Base-by-base conservation (phyloP, 2,797 vertebrate species). In the Gymnodraco acuticeps region DNA sequence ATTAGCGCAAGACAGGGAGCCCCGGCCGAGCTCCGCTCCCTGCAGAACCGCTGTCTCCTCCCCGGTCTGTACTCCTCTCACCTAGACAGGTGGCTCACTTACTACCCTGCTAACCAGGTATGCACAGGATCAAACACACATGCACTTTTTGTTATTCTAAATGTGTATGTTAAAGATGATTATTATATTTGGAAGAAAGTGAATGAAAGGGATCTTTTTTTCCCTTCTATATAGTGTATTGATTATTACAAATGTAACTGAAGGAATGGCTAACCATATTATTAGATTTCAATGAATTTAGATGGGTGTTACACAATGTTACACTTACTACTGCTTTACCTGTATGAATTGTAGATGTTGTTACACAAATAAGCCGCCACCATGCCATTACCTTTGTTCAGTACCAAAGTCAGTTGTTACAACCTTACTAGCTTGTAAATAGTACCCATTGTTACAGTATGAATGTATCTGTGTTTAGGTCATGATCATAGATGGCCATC, bases 401-500 rank as follows among this genome's bases (percentile, higher is more conserved):
- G 3, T 10, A n/a, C 9, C 23, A 56, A 20, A 55, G 19, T 23
- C 12, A 51, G 31, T 38, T 47, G 3, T n/a, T 6, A 20, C 41
- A 10, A 13, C n/a, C 3, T 14, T 58, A 11, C 3, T 52, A 43
- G 4, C 33, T 8, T 11, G 14, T 31, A 31, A n/a, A n/a, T 33
- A 33, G 45, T 43, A 19, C n/a, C 2, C 8, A 41, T 43, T 51
- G n/a, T 77, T 52, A 70, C 67, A 61, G 16, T 74, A 7, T 73
- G 41, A 64, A 31, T 81, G 38, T 77, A 4, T 80, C 52, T 84
- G 42, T 84, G 81, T 86, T 42, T 19, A 99, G 97, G 90, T 99
- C 88, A 95, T 99, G 89, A 98, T 99, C 86, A 96, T 99, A 72
- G 97, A 99, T 54, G 98, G 98, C 62, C 98, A 99, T 89, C 98